Conservation (phyloP, 2,113 vertebrate species). For the Miniopterus natalensis region DNA sequence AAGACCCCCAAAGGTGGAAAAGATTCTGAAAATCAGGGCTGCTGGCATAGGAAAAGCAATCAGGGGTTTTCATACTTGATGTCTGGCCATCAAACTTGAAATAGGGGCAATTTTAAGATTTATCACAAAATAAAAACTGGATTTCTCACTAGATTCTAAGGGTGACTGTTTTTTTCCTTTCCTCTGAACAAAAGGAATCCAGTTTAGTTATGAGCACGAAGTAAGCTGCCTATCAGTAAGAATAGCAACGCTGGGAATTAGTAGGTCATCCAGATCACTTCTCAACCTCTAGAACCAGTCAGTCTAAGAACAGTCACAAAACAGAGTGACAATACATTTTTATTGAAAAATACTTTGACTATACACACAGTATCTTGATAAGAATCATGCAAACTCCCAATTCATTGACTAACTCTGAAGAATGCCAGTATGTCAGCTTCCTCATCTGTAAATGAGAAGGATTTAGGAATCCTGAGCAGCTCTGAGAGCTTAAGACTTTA, state of each 20-base stretch:
- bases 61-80: neutral
- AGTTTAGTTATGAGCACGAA: neutral
- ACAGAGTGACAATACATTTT: neutral
- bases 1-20: neutral
- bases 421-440: neutral
- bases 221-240: neutral
- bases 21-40: conserved; percentile 14
- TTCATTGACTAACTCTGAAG: neutral
- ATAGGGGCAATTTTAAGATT: neutral
- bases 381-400: neutral
- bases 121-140: neutral
- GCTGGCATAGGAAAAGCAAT: neutral
- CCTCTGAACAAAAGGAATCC: neutral
- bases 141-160: neutral
- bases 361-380: neutral
- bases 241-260: neutral
- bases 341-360: neutral
- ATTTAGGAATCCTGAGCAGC: neutral
- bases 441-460: conserved; percentile 27
- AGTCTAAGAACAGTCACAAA: neutral
- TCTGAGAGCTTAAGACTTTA: conserved; percentile 1
- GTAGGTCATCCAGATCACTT: neutral
- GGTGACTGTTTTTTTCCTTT: neutral
- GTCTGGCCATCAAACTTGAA: neutral
- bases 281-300: neutral